Evolutionary conservation across 2,113 vertebrate species (phyloP).

Genomic region (Chauna torquata): DNA sequence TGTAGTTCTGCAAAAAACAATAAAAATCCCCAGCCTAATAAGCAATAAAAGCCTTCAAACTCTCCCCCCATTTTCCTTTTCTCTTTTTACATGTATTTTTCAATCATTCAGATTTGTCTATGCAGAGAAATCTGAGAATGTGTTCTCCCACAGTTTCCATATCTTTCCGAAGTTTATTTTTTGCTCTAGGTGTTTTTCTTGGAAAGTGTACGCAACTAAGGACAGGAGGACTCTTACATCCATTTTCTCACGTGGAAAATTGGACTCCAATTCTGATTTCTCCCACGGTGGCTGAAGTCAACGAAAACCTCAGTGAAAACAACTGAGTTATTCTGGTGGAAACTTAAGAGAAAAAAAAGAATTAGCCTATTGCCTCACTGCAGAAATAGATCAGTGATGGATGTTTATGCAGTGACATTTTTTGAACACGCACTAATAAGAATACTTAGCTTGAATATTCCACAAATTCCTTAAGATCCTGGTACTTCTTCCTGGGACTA

Average conservation of each 20-base stretch:
- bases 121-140: neutral
- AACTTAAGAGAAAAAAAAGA: neutral
- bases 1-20: neutral
- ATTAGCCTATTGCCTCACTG: neutral
- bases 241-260: neutral
- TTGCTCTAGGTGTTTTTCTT: neutral
- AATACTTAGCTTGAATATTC: conserved; percentile 29
- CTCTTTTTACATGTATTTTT: neutral
- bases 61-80: neutral
- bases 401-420: conserved; percentile 30
- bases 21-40: neutral
- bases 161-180: neutral
- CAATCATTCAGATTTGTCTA: neutral
- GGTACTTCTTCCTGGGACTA: neutral
- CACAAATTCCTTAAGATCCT: conserved; percentile 11
- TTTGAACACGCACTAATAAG: conserved; percentile 21
- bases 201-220: neutral
- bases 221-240: neutral
- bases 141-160: neutral
- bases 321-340: conserved; percentile 11
- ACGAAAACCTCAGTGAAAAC: neutral
- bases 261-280: neutral
- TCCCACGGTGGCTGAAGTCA: neutral
- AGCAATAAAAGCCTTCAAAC: neutral
- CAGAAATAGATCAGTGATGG: conserved; percentile 22